These are phyloP conservation scores for Misgurnus mizolepis DNA, from an alignment of 2,113 vertebrate species.

Conservation along the genomic window DNA sequence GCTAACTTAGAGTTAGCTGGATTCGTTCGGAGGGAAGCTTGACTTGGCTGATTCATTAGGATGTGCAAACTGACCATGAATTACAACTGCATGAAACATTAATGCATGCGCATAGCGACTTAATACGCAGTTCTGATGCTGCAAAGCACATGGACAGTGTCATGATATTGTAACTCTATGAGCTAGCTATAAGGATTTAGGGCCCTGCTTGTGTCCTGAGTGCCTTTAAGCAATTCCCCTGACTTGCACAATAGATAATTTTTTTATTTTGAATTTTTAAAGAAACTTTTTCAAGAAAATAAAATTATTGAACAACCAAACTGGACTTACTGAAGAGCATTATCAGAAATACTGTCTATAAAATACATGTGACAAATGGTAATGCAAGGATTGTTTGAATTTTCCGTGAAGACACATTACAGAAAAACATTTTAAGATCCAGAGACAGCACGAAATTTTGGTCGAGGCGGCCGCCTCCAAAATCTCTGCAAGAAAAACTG, in stretches of 20 bases:
- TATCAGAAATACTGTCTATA: not conserved
- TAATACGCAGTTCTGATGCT: not conserved
- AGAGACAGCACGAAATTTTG: no score
- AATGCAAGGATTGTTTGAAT: no score
- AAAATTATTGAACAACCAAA: not conserved
- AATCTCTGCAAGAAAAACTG: no score
- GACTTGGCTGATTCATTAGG: not conserved
- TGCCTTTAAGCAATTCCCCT: constrained; percentile 11
- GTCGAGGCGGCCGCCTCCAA: no score
- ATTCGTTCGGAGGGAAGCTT: constrained; percentile 2
- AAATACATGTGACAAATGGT: not conserved
- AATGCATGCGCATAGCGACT: constrained; percentile 8
- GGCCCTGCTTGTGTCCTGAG: constrained; percentile 41
- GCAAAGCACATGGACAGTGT: not conserved
- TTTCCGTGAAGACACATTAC: no score
- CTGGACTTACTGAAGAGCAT: not conserved
- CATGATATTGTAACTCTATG: not conserved
- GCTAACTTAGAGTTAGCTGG: constrained; percentile 33
- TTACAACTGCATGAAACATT: constrained; percentile 26
- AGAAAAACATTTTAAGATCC: no score
- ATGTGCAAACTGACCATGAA: constrained; percentile 17
- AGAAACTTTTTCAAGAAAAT: not conserved
- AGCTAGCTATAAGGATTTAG: constrained; percentile 38
- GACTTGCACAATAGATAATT: not conserved
- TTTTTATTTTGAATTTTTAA: no score